phyloP scores from a whole-genome alignment of 2,113 vertebrate species.

The Caranx ignobilis region DNA sequence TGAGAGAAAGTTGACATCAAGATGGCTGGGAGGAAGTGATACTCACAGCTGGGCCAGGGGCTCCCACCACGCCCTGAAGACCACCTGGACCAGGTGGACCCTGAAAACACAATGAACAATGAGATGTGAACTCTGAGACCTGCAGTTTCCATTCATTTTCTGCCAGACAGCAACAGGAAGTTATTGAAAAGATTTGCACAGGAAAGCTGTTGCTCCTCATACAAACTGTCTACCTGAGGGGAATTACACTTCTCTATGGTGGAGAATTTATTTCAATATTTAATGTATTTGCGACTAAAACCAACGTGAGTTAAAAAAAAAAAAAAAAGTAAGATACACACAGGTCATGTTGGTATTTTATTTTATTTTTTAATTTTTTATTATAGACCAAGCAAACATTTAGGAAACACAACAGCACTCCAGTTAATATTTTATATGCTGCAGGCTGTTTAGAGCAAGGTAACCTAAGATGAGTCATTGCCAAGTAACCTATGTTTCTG shows the following conservation, averaged over 20 bases:
- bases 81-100: slow-evolving; percentile 93
- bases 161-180: neutral
- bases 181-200: neutral
- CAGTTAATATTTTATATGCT: slow-evolving; percentile 33
- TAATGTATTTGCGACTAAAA: slow-evolving; percentile 15
- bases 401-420: slow-evolving; percentile 20
- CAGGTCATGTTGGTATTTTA: neutral
- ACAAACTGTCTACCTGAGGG: neutral
- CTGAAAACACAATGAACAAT: slow-evolving; percentile 75
- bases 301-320: slow-evolving; percentile 15
- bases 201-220: neutral
- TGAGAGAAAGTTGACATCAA: neutral
- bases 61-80: slow-evolving; percentile 94
- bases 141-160: neutral
- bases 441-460: slow-evolving; percentile 16
- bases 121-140: neutral
- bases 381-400: slow-evolving; percentile 6
- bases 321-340: neutral
- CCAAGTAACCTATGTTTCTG: slow-evolving; percentile 4
- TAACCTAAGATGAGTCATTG: slow-evolving; percentile 20
- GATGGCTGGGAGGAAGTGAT: slow-evolving; percentile 1
- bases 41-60: slow-evolving; percentile 97
- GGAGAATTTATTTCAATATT: neutral
- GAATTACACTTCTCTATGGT: neutral
- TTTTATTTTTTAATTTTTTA: neutral